Base-by-base conservation (phyloP, 2,797 vertebrate species). In the Liparis tanakae region DNA sequence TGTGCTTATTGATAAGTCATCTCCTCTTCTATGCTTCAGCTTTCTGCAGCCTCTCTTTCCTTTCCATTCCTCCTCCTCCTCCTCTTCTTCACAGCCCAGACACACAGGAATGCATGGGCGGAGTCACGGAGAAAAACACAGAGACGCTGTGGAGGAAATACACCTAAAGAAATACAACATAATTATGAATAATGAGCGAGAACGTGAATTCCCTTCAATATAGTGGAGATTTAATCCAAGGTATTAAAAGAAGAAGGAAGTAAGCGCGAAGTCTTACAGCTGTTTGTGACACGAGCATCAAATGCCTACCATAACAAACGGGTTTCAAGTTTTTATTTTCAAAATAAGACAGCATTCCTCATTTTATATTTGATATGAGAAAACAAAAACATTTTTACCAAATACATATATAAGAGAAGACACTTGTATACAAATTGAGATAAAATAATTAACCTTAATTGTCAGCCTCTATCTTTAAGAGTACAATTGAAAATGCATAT, bases 41-140 rank as follows among this genome's bases (percentile, higher is more conserved):
- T 44, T 20, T 25, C 57, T 25, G 37, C 51, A 30, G 43, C 13
- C 64, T 73, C 62, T 72, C 58, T 43, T 53, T 20, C 30, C 44
- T 88, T 74, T 68, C 71, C 54, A 67, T 30, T 41, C 39, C 39
- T 77, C 62, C 72, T 59, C 57, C 36, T 83, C 72, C 79, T 84
- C 80, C 56, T 75, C 75, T 67, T 77, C 75, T 72, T 81, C 85
- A 3, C 77, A 0, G 66, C 48, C 51, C 87, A 90, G 90, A 85
- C 91, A 30, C 71, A 2, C 85, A 88, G 94, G 94, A 94, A 94
- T 95, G 84, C 82, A 70, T 62, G 84, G 94, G 94, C 79, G 93
- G 92, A 87, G 92, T 66, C 85, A 74, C 57, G 2, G 0, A 34
- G 4, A 30, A 6, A 25, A 3, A 1, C 0, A 1, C 0, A 1